Percentiles rank a stretch among this genome's conserved stretches.
phyloP scores from a whole-genome alignment of 2,888 invertebrate species.

The Ashinkailepas kermadecensis region DNA sequence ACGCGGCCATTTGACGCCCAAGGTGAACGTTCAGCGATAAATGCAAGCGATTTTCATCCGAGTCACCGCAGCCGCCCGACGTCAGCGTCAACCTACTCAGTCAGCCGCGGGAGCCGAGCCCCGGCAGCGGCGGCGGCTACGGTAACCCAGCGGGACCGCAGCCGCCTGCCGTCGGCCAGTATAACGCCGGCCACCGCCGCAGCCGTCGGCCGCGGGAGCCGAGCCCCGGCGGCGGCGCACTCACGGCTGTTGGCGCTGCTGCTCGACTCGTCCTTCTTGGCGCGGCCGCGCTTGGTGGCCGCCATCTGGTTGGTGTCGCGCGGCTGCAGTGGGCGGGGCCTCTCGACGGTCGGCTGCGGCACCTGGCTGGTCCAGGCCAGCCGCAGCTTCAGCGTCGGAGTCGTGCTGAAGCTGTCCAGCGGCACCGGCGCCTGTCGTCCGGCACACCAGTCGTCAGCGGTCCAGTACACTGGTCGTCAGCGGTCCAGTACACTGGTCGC shows the following conservation, averaged over 20 bases:
- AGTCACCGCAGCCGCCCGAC: too few species aligned
- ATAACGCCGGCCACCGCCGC: too few species aligned
- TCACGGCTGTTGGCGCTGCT: constrained; percentile 25
- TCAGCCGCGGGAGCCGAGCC: too few species aligned
- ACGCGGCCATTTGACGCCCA: too few species aligned
- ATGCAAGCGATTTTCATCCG: too few species aligned
- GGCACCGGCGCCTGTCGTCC: constrained; percentile 26
- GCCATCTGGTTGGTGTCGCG: constrained; percentile 22
- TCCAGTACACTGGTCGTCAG: too few species aligned
- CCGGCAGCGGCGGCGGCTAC: neutral
- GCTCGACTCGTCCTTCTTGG: constrained; percentile 23
- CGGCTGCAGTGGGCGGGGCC: constrained; percentile 50
- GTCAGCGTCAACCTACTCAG: too few species aligned
- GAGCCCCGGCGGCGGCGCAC: neutral
- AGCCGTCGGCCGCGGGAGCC: too few species aligned
- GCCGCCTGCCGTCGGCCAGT: too few species aligned
- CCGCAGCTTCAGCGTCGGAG: constrained; percentile 72
- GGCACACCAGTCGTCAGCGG: too few species aligned
- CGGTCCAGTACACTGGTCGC: too few species aligned
- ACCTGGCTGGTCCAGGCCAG: constrained; percentile 73
- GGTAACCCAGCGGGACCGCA: neutral
- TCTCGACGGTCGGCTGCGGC: constrained; percentile 54
- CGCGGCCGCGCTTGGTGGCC: constrained; percentile 25
- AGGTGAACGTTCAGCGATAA: too few species aligned
- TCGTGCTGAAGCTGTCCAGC: constrained; percentile 25